Evolutionary conservation across 2,888 invertebrate genomes (phyloP), one percentile per base, ranked within the genome.

Genomic region (Lasioglossum vierecki): DNA sequence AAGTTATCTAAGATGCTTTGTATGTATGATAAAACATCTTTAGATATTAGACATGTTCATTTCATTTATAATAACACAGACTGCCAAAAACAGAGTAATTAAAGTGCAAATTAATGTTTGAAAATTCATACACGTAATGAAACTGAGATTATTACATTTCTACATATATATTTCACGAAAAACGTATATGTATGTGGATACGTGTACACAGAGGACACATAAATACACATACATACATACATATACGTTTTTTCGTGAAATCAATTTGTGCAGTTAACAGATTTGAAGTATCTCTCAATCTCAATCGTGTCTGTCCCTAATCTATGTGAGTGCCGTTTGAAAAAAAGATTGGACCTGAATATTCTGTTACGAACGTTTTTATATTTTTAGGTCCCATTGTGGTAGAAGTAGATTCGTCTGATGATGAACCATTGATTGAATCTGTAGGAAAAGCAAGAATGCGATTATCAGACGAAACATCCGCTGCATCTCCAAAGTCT

Each of bases 401-500:
- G 91, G 96, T 97, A 93, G 97, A 97, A 91, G 97, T 97, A 66
- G 96, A 96, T 92, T 97, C 97, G 82, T 98, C 98, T 76, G 98
- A 98, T 93, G 98, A 98, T 94, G 98, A 98, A 95, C 98, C 98
- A 80, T 95, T 98, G 83, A 97, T 97, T 88, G 97, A 97, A 92
- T 95, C 96, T 76, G 96, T 96, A 26, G 97, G 91, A 96, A 97
- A 95, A 96, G 97, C 95, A 95, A 97, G 90, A 95, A 95, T 93
- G 91, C 93, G 93, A 90, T 91, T 92, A 85, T 88, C 92, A 63
- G 95, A 95, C 84, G 95, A 95, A 83, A 86, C 92, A 82, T 91
- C 93, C 79, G 93, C 92, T 77, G 93, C 94, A 63, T 95, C 95
- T 74, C 94, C 95, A 88, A 95, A 95, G 91, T 92, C 93, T 88